A percentile compares a stretch with the other conserved stretches of the same genome.
phyloP scores from a whole-genome alignment of 2,113 vertebrate species.

The Meriones unguiculatus region DNA sequence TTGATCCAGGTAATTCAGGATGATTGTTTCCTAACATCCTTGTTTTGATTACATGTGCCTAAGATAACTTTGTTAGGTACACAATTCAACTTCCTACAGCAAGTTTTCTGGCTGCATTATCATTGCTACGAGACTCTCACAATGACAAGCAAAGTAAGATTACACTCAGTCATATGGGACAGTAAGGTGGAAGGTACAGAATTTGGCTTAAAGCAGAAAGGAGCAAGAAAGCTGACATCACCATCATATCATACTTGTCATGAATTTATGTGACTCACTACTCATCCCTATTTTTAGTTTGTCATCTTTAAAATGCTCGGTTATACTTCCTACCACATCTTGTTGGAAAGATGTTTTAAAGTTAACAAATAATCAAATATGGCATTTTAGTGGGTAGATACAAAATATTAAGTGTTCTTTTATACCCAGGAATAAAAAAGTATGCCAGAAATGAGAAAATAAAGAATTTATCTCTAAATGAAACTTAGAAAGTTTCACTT shows the following conservation, averaged over 20 bases:
- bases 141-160: not conserved
- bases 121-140: rapidly evolving
- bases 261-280: not conserved
- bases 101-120: not conserved
- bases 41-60: not conserved
- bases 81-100: too few species aligned
- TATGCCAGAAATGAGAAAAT: not conserved
- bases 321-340: not conserved
- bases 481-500: not conserved
- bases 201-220: not conserved
- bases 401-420: not conserved
- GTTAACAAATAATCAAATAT: not conserved
- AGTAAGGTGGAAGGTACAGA: not conserved
- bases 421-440: not conserved
- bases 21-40: not conserved
- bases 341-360: not conserved
- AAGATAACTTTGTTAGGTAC: not conserved
- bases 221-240: not conserved
- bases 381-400: not conserved
- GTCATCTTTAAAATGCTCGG: not conserved
- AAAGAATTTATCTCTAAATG: not conserved
- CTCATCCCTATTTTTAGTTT: not conserved
- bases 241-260: not conserved
- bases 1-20: not conserved
- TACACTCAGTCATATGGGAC: rapidly evolving